phyloP scores from a whole-genome alignment of 2,113 vertebrate species.

The Hydrolagus affinis region DNA sequence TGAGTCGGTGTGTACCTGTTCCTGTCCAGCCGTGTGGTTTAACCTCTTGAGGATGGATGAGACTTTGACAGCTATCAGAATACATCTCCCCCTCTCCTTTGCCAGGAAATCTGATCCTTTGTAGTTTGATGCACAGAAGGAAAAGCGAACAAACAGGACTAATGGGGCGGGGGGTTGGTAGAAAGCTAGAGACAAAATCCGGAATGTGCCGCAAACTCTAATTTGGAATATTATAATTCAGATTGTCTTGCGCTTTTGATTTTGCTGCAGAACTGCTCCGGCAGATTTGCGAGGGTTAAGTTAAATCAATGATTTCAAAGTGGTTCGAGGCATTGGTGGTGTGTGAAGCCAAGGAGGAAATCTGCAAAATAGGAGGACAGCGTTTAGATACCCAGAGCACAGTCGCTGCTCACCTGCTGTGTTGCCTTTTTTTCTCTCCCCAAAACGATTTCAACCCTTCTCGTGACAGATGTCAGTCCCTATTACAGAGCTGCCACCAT shows the following conservation, averaged over 20 bases:
- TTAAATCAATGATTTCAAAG: slow-evolving; percentile 29
- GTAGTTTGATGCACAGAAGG: too few relatives aligned
- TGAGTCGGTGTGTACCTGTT: neutral
- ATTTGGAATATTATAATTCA: neutral
- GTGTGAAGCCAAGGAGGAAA: slow-evolving; percentile 9
- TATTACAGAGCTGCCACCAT: neutral
- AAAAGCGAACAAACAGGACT: too few relatives aligned
- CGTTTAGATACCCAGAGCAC: slow-evolving; percentile 5
- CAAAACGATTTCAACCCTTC: neutral
- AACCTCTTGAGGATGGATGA: neutral
- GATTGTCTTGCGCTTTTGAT: slow-evolving; percentile 7
- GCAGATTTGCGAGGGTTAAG: slow-evolving; percentile 23
- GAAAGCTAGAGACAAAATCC: too few relatives aligned
- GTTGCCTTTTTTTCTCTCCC: slow-evolving; percentile 2
- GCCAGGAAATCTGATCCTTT: too few relatives aligned
- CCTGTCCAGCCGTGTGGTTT: neutral
- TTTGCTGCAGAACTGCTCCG: slow-evolving; percentile 24
- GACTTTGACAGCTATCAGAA: neutral
- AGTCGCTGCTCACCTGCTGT: neutral
- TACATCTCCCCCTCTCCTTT: slow-evolving; percentile 35
- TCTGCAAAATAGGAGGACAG: neutral
- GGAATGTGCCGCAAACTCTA: too few relatives aligned
- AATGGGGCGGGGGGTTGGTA: too few relatives aligned
- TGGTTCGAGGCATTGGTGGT: slow-evolving; percentile 11
- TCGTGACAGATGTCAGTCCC: neutral